phyloP scores from a whole-genome alignment of 2,113 vertebrate species.

The Neolamprologus variostigma region DNA sequence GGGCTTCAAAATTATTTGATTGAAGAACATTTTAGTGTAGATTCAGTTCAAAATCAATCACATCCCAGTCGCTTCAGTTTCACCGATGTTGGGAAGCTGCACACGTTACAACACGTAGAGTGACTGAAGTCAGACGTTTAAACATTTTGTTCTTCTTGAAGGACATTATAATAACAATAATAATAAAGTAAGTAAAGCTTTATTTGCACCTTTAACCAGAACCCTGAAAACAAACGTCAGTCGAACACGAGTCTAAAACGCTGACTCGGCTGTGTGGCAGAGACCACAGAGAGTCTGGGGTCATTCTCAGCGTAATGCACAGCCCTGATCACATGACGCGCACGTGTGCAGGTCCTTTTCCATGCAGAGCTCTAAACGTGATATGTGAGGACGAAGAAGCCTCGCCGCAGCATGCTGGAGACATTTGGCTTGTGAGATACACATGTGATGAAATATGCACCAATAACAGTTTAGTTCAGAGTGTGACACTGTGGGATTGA shows the following conservation, averaged over 20 bases:
- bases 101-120: background rate
- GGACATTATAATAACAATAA: background rate
- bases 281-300: background rate
- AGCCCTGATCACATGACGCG: background rate
- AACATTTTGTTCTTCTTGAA: background rate
- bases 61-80: fast-evolving
- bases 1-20: background rate
- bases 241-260: fast-evolving
- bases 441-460: background rate
- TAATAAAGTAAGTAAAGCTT: background rate
- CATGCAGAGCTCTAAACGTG: background rate
- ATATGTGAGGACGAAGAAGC: background rate
- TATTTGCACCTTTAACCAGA: background rate
- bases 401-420: background rate
- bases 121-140: background rate
- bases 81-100: background rate
- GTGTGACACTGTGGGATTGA: background rate
- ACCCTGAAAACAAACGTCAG: background rate
- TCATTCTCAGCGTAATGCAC: background rate
- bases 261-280: background rate
- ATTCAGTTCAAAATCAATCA: background rate
- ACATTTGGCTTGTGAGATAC: background rate
- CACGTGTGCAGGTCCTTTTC: background rate
- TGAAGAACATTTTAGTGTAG: background rate
- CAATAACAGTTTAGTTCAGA: background rate